Evolutionary conservation across 2,113 vertebrate genomes (phyloP).

Genomic region (Cyphomyrus plagiostoma): DNA sequence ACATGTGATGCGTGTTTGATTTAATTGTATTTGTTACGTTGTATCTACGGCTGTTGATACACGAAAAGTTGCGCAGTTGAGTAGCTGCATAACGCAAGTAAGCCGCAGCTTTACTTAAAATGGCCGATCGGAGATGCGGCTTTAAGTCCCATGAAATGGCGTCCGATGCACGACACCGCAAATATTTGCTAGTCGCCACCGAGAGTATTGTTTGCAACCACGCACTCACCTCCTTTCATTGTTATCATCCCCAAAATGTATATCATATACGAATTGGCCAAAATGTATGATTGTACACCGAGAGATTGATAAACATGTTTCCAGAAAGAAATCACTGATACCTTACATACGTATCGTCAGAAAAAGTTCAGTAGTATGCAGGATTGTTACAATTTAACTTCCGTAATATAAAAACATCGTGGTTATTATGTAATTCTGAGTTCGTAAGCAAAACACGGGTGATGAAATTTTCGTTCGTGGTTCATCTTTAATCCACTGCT

Average conservation of each 20-base stretch:
- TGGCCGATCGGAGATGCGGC: neutral
- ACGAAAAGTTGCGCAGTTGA: neutral
- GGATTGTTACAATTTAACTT: neutral
- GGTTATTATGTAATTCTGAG: neutral
- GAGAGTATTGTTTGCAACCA: neutral
- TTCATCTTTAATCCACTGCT: conserved; percentile 8
- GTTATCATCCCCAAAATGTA: neutral
- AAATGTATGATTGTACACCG: neutral
- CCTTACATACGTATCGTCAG: neutral
- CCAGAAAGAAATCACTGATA: neutral
- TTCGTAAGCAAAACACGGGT: neutral
- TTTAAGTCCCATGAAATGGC: conserved; percentile 7
- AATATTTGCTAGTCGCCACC: neutral
- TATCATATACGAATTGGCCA: neutral
- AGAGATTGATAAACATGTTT: neutral
- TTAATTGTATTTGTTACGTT: neutral
- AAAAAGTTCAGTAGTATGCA: neutral
- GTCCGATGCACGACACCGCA: neutral
- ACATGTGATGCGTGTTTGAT: neutral
- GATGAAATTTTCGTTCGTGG: neutral
- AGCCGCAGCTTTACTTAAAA: neutral
- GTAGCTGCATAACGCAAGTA: neutral
- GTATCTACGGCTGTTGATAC: neutral
- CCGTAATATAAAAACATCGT: neutral
- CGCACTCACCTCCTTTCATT: conserved; percentile 2